phyloP scores from a whole-genome alignment of 1,140 invertebrate genomes.

The Caerostris darwini region DNA sequence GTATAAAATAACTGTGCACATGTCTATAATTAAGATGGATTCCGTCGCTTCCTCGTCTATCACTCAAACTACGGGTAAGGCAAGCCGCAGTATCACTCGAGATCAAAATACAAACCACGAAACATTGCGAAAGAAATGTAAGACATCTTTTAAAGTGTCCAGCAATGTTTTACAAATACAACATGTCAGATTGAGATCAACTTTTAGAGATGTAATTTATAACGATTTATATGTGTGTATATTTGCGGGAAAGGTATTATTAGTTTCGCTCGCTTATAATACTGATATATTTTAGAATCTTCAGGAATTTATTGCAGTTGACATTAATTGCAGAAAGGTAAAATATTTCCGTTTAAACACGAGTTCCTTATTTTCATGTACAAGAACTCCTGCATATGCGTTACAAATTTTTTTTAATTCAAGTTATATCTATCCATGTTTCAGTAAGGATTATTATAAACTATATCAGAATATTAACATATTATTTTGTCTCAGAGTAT shows the following conservation, averaged over 20 bases:
- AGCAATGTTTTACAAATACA: constrained; percentile 18
- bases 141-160: constrained; percentile 36
- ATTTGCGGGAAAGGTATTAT: not conserved
- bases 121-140: constrained; percentile 7
- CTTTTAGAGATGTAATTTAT: not conserved
- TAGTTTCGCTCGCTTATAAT: not conserved
- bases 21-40: constrained; percentile 24
- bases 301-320: constrained; percentile 1
- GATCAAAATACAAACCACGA: constrained; percentile 7
- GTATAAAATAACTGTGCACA: not conserved
- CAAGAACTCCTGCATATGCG: not conserved
- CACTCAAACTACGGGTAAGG: constrained; percentile 29
- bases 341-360: not conserved
- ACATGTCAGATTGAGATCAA: not conserved
- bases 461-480: too few relatives aligned
- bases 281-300: constrained; percentile 14
- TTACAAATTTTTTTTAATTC: too few relatives aligned
- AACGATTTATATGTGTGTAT: constrained; percentile 26
- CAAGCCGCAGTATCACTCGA: not conserved
- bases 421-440: too few relatives aligned
- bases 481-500: too few relatives aligned
- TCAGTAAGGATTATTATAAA: too few relatives aligned
- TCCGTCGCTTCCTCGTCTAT: constrained; percentile 19
- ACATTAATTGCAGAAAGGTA: not conserved
- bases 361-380: not conserved